phyloP scores from a whole-genome alignment of 2,888 invertebrate species.

The Megamerina dolium region DNA sequence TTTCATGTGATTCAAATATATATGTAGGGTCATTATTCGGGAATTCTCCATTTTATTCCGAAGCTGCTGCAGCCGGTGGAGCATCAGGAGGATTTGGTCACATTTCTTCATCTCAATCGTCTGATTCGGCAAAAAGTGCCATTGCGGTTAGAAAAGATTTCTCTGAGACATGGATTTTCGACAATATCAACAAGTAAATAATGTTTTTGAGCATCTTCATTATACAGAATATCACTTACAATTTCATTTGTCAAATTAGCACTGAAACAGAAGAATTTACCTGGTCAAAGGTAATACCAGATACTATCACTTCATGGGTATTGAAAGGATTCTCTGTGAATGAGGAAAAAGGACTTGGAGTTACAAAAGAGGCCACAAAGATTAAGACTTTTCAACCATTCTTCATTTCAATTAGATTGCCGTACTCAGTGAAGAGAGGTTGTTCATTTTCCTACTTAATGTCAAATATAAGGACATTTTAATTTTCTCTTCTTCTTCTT shows the following conservation, averaged over 20 bases:
- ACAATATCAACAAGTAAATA: conserved; percentile 45
- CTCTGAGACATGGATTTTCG: conserved; percentile 65
- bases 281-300: conserved; percentile 58
- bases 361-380: conserved; percentile 61
- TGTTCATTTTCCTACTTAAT: neutral
- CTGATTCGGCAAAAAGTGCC: neutral
- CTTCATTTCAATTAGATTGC: conserved; percentile 77
- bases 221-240: no score
- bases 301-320: conserved; percentile 77
- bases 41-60: neutral
- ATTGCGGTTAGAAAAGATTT: conserved; percentile 55
- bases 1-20: no score
- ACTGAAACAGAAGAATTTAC: conserved; percentile 32
- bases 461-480: neutral
- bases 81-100: no score
- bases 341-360: conserved; percentile 65
- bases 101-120: conserved; percentile 49
- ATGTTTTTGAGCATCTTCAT: conserved; percentile 36
- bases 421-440: conserved; percentile 77
- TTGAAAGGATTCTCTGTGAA: conserved; percentile 75
- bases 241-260: conserved; percentile 7
- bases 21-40: no score
- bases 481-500: neutral
- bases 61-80: neutral
- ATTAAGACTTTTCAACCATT: conserved; percentile 73